phyloP scores from a whole-genome alignment of 2,888 invertebrate species.

The Malthinus seriepunctatus region DNA sequence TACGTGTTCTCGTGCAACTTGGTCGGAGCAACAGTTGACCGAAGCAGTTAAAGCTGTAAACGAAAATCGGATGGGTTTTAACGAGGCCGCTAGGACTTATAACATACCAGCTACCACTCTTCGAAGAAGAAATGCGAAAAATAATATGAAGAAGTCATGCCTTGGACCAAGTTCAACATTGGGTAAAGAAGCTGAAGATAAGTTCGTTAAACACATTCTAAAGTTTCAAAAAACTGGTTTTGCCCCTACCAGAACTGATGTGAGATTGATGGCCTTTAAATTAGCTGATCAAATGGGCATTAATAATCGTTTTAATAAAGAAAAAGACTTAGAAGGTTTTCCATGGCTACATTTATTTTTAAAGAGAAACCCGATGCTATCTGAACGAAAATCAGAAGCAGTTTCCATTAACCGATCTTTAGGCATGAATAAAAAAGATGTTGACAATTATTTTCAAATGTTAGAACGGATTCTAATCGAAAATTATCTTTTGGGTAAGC shows the following conservation, averaged over 20 bases:
- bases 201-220: not conserved
- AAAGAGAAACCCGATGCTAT: conserved; percentile 31
- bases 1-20: not conserved
- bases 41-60: not conserved
- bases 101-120: conserved; percentile 7
- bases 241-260: no score
- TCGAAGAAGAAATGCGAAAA: not conserved
- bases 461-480: conserved; percentile 34
- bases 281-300: conserved; percentile 3
- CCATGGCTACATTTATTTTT: conserved; percentile 38
- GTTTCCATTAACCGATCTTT: not conserved
- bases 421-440: conserved; percentile 38
- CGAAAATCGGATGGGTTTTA: conserved; percentile 5
- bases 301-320: conserved; percentile 23
- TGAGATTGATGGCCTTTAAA: conserved; percentile 13
- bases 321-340: conserved; percentile 24
- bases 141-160: not conserved
- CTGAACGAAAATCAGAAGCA: conserved; percentile 33
- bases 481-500: conserved; percentile 39
- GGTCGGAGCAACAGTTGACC: not conserved
- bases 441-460: conserved; percentile 35
- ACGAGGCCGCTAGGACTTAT: conserved; percentile 7
- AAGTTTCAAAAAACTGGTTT: no score
- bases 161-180: not conserved
- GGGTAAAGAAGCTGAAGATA: conserved; percentile 10